phyloP scores from a whole-genome alignment of 2,797 vertebrate genomes.

The Catamblyrhynchus diadema region DNA sequence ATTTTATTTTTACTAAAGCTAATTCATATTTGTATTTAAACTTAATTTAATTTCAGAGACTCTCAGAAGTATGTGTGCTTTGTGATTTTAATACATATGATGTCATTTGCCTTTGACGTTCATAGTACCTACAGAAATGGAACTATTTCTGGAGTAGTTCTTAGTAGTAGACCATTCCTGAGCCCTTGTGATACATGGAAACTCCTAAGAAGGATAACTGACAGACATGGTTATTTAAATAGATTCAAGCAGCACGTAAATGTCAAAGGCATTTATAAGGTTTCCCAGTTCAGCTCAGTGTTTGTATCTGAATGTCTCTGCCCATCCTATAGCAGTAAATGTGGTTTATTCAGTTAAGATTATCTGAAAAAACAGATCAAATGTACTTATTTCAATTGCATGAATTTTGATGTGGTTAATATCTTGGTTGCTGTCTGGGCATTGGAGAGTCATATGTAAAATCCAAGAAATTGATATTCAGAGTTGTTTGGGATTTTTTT shows the following conservation, averaged over 20 bases:
- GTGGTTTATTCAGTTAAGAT: not conserved
- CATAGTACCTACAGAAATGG: slow-evolving; percentile 42
- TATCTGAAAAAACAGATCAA: not conserved
- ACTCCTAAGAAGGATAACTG: slow-evolving; percentile 71
- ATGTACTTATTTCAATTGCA: not conserved
- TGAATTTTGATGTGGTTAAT: not conserved
- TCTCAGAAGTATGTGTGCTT: not conserved
- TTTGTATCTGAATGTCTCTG: not conserved
- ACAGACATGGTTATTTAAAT: slow-evolving; percentile 62
- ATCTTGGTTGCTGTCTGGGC: not conserved
- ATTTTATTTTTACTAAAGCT: not conserved
- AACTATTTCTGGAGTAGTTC: slow-evolving; percentile 59
- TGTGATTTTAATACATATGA: slow-evolving; percentile 28
- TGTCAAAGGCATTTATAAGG: slow-evolving; percentile 65
- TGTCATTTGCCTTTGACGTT: slow-evolving; percentile 47
- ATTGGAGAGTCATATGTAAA: not conserved
- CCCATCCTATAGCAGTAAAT: not conserved
- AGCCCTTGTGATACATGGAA: slow-evolving; percentile 58
- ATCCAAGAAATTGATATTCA: not conserved
- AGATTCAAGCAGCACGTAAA: slow-evolving; percentile 56
- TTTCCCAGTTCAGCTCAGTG: slow-evolving; percentile 44
- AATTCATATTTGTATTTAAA: not conserved
- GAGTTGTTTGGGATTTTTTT: not conserved
- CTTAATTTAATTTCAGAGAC: not conserved
- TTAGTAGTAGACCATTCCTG: slow-evolving; percentile 41